phyloP scores from a whole-genome alignment of 2,797 vertebrate species.

The Etheostoma nigrum region DNA sequence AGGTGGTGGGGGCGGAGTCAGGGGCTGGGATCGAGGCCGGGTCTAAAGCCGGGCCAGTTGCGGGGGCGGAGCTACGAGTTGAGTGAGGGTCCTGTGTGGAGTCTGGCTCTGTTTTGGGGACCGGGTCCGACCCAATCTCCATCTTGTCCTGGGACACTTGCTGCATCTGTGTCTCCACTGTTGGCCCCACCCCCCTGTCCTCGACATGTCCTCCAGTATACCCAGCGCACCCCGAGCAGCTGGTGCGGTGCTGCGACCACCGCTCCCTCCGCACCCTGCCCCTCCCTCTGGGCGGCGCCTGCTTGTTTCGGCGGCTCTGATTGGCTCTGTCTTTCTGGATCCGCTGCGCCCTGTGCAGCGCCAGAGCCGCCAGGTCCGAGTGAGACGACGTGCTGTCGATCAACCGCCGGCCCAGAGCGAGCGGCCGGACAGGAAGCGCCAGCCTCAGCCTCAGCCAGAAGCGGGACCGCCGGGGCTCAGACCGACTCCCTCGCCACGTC shows the following conservation, averaged over 20 bases:
- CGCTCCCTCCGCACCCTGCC: conserved; percentile 14
- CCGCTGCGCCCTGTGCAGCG: conserved; percentile 43
- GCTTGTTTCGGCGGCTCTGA: conserved; percentile 9
- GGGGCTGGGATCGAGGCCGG: background rate
- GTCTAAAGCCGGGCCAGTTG: background rate
- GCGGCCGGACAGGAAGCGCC: conserved; percentile 88
- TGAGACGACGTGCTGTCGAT: conserved; percentile 95
- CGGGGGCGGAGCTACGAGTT: background rate
- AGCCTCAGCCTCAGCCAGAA: conserved; percentile 92
- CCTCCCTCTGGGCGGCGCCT: conserved; percentile 7
- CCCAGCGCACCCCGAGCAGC: conserved; percentile 47
- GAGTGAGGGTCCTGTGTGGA: conserved; percentile 5
- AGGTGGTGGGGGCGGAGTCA: conserved; percentile 17
- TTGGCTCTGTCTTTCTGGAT: conserved; percentile 16
- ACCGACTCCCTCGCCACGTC: conserved; percentile 87
- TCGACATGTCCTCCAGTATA: conserved; percentile 48
- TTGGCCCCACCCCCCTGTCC: conserved; percentile 37
- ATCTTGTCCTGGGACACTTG: conserved; percentile 26
- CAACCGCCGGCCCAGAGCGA: conserved; percentile 85
- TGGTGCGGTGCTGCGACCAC: conserved; percentile 24
- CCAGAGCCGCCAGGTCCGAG: conserved; percentile 88
- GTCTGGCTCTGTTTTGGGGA: conserved; percentile 28
- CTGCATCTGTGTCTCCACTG: conserved; percentile 33
- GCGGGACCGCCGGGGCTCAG: conserved; percentile 83
- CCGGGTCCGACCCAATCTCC: background rate